These are phyloP conservation scores for Eretmochelys imbricata DNA, from an alignment of 2,113 vertebrate genomes.

Conservation along the genomic window DNA sequence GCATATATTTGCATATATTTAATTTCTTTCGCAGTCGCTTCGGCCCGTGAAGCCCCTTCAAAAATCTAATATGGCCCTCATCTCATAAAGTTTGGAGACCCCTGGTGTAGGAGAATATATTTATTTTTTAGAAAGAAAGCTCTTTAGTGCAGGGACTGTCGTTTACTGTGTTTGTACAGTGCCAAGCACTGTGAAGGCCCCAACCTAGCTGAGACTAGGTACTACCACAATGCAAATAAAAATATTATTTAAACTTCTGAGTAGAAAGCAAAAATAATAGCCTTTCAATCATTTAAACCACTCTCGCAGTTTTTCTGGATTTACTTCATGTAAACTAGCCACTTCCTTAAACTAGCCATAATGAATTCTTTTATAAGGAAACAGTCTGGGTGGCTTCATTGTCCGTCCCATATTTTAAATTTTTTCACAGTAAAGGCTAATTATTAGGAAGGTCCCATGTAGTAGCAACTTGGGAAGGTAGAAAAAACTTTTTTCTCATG, in stretches of 20 bases:
- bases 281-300: background rate
- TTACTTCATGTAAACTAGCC: background rate
- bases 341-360: background rate
- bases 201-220: background rate
- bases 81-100: too few species aligned
- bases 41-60: too few species aligned
- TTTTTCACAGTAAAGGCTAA: background rate
- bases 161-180: background rate
- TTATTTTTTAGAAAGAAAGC: background rate
- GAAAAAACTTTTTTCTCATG: background rate
- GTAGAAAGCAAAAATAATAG: background rate
- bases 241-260: background rate
- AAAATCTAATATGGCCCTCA: too few species aligned
- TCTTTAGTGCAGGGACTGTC: background rate
- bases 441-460: constrained; percentile 10
- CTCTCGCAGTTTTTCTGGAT: background rate
- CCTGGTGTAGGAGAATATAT: background rate
- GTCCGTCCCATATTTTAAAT: background rate
- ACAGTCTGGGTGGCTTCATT: background rate
- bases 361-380: background rate
- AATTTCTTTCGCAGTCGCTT: too few species aligned
- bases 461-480: constrained; percentile 1
- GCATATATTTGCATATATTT: too few species aligned
- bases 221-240: background rate
- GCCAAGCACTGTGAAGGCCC: background rate